Base-by-base conservation (phyloP, 2,113 vertebrate genomes). In the Lasiurus cinereus region DNA sequence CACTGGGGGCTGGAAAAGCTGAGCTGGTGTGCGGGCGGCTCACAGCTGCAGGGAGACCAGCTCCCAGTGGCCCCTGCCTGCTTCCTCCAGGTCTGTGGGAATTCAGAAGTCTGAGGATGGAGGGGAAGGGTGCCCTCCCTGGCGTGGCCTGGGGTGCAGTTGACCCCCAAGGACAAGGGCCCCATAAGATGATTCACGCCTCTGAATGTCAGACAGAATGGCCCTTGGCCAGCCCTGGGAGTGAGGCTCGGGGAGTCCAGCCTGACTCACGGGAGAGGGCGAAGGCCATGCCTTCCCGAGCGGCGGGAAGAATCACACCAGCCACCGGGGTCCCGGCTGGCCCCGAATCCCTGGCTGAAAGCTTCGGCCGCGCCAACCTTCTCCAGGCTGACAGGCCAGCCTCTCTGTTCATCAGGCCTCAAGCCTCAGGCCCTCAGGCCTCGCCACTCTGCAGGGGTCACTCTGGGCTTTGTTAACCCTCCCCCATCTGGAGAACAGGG, bases 401-500 rank as follows among this genome's bases (percentile, higher is more conserved):
- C 70, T 62, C 78, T 89, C 46, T 21, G 16, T 27, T 80, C 3
- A 6, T 31, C 13, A 48, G 88, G 56, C 66, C 72, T 11, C 1
- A 56, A 43, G 48, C 19, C 69, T 50, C 16, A 12, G 70, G 48
- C 72, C 66, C 83, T 69, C 29, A 54, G 54, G 54, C 54, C 54
- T 56, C 6, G 22, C 54, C 22, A 2, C 86, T 73, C 92, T 29
- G 59, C 59, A 62, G 91, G 94, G 97, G 95, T 97, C 92, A 92
- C 14, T 21, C 22, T 33, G 27, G 77, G 82, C 92, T 88, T 31
- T 22, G 77, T 11, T 72, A 67, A 86, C 36, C 64, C 85, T 85
- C 90, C 90, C 85, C 76, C 97, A 97, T 95, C 97, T 95, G 96
- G 93, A 94, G 86, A 94, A 33, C 96, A 96, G 91, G 92, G 84